Base-by-base conservation (phyloP, 2,888 invertebrate genomes). In the Pimpla rufipes region DNA sequence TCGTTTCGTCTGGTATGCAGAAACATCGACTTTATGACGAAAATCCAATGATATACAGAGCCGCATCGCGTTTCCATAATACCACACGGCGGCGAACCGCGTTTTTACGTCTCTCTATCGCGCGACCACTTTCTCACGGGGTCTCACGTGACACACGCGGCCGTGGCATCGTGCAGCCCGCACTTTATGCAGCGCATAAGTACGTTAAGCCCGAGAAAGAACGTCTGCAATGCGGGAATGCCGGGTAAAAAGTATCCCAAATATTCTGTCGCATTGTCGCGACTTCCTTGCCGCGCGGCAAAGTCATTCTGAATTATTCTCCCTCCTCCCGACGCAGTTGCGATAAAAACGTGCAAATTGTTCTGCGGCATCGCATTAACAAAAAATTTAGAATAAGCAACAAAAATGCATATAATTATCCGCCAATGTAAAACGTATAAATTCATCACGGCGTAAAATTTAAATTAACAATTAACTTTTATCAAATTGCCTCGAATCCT, bases 161-260 rank as follows among this genome's bases (percentile, higher is more conserved):
- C 11, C 21, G 29, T 40, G 21, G 42, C 21, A 55, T 52, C 52
- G 42, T 55, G 21, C 68, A 50, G 40, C 68, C 68, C 45, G 47
- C 29, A 68, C 64, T 79, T 71, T 66, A 71, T 71, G 52, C 18
- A 52, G 13, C 21, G 71, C 52, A 71, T 66, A 64, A 79, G 64
- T 29, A 78, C 62, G 62, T 52, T 71, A 42, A 79, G 64, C 50
- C 57, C 29, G 18, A 11, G 55, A 55, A 71, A 64, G 64, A 79
- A 71, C 42, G 64, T 66, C 71, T 57, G 81, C 75, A 81, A 76
- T 76, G 81, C 81, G 81, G 75, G 50, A 75, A 81, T 70, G 55
- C 35, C 47, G 52, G 35, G 59, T 37, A 55, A 74, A 81, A 78
- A 78, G 16, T 55, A 64, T 71, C 64, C 64, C 52, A 42, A 79